phyloP scores from a whole-genome alignment of 2,797 vertebrate genomes.

The Paramormyrops hopkinsi region DNA sequence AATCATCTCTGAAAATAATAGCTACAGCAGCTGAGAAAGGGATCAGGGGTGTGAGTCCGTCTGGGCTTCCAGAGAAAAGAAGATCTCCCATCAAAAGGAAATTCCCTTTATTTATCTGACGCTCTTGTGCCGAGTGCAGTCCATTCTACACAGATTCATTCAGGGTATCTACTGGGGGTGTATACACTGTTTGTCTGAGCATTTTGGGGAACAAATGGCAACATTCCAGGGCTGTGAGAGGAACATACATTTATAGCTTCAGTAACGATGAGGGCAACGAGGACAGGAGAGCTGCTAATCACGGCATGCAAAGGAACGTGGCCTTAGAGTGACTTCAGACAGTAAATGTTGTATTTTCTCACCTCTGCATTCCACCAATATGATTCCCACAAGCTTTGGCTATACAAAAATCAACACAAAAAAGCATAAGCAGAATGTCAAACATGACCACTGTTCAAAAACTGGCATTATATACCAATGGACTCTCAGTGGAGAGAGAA shows the following conservation, averaged over 20 bases:
- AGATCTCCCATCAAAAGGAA: not conserved
- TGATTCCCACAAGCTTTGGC: not conserved
- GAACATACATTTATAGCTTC: not conserved
- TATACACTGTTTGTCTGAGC: not conserved
- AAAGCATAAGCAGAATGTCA: not conserved
- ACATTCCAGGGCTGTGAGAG: not conserved
- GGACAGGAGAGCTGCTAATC: constrained; percentile 20
- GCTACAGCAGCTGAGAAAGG: not conserved
- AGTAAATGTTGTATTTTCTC: not conserved
- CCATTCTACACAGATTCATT: not conserved
- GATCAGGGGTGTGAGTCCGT: not conserved
- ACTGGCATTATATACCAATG: not conserved
- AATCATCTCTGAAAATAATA: not conserved
- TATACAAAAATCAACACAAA: not conserved
- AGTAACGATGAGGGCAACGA: not conserved
- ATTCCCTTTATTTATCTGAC: not conserved
- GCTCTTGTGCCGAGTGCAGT: not conserved
- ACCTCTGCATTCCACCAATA: not conserved
- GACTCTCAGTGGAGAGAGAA: not conserved
- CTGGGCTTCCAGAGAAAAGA: not conserved
- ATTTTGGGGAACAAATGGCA: not conserved
- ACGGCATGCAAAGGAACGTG: not conserved
- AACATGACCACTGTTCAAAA: not conserved
- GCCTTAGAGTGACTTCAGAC: not conserved
- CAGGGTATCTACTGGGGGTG: not conserved